Evolutionary conservation across 2,888 invertebrate genomes (phyloP).

Genomic region (Protophormia terraenovae): DNA sequence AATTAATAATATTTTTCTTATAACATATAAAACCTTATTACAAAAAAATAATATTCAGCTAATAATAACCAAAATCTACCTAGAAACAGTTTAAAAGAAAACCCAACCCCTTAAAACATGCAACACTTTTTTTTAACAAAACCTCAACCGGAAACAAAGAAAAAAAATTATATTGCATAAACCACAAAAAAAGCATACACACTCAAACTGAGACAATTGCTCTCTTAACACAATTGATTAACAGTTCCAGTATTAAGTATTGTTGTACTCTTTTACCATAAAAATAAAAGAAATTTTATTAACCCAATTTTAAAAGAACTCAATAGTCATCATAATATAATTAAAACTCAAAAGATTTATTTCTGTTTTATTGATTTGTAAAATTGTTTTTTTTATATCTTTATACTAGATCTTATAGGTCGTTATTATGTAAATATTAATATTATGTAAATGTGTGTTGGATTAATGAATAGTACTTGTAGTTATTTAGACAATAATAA

Average conservation of each 20-base stretch:
- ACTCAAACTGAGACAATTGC: neutral
- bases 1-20: too few species aligned
- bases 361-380: neutral
- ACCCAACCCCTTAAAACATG: neutral
- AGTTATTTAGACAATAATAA: neutral
- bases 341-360: constrained; percentile 8
- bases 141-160: constrained; percentile 19
- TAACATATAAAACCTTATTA: too few species aligned
- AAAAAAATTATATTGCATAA: neutral
- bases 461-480: too few species aligned
- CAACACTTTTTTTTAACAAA: neutral
- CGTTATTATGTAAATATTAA: too few species aligned
- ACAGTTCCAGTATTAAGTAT: neutral
- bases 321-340: constrained; percentile 22
- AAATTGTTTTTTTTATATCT: neutral
- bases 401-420: constrained; percentile 23
- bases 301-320: constrained; percentile 37
- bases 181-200: neutral
- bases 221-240: constrained; percentile 36
- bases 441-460: constrained; percentile 18
- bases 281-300: neutral
- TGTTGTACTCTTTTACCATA: neutral
- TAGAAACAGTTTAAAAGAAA: neutral
- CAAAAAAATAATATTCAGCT: neutral
- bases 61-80: neutral